These are phyloP conservation scores for Dasypus novemcinctus DNA, from an alignment of 2,113 vertebrate genomes.

Conservation along the genomic window DNA sequence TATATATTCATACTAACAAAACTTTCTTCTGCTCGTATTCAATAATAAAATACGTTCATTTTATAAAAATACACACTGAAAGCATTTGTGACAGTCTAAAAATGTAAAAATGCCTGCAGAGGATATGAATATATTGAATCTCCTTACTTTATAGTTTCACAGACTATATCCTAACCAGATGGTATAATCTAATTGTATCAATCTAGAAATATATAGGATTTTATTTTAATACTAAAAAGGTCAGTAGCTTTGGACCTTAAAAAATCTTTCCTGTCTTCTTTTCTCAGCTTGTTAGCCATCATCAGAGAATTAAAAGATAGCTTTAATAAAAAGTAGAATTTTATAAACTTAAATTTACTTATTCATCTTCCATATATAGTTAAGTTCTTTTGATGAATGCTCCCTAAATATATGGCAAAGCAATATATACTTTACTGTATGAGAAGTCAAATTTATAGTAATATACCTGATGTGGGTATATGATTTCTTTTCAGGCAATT, in stretches of 20 bases:
- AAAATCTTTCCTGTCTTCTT: slow-evolving; percentile 81
- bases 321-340: slow-evolving; percentile 83
- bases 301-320: slow-evolving; percentile 80
- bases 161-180: slow-evolving; percentile 82
- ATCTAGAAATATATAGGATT: slow-evolving; percentile 83
- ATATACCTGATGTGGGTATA: slow-evolving; percentile 78
- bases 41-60: slow-evolving; percentile 83
- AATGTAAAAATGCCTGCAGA: slow-evolving; percentile 83
- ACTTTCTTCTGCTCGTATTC: slow-evolving; percentile 70
- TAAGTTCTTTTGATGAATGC: slow-evolving; percentile 80
- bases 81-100: slow-evolving; percentile 79
- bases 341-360: slow-evolving; percentile 84
- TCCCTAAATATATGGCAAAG: slow-evolving; percentile 79
- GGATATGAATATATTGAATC: slow-evolving; percentile 84
- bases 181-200: slow-evolving; percentile 84
- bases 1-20: slow-evolving; percentile 41
- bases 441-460: slow-evolving; percentile 79
- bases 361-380: slow-evolving; percentile 81
- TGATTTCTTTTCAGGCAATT: slow-evolving; percentile 77
- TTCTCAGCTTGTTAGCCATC: slow-evolving; percentile 72
- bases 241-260: slow-evolving; percentile 82
- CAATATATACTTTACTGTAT: slow-evolving; percentile 83
- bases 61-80: slow-evolving; percentile 79
- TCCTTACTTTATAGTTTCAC: slow-evolving; percentile 82
- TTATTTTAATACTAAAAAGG: slow-evolving; percentile 87